Evolutionary conservation across 30 jellyfish, hydroid and myxozoan species (phyloP).

Genomic region (Phacellophora camtschatica): DNA sequence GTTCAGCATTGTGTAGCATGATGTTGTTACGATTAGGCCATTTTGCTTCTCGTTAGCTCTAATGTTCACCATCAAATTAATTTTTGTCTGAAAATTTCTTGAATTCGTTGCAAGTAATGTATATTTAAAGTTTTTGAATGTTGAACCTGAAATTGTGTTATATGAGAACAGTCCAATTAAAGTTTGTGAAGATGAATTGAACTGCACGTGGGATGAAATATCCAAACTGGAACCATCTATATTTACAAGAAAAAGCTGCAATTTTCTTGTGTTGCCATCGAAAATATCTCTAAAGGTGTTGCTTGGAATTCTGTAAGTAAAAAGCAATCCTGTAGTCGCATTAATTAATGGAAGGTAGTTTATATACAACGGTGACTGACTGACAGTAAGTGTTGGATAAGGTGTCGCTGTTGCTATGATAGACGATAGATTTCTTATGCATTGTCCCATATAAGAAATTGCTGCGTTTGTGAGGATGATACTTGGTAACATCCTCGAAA

Average conservation of each 20-base stretch:
- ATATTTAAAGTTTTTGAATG: not conserved
- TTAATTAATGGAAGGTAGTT: slow-evolving; percentile 12
- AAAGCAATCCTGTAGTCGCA: slow-evolving; percentile 53
- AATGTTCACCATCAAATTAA: not conserved
- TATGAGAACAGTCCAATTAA: slow-evolving; percentile 6
- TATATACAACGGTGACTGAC: slow-evolving; percentile 18
- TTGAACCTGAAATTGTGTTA: not conserved
- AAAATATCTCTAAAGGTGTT: slow-evolving; percentile 57
- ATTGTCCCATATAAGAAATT: slow-evolving; percentile 18
- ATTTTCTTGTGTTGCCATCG: slow-evolving; percentile 77
- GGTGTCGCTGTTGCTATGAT: slow-evolving; percentile 13
- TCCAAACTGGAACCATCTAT: slow-evolving; percentile 20
- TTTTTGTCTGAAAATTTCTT: not conserved
- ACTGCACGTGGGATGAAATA: slow-evolving; percentile 36
- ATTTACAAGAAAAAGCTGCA: slow-evolving; percentile 30
- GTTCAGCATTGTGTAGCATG: not conserved
- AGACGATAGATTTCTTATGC: not conserved
- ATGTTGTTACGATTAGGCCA: slow-evolving; percentile 29
- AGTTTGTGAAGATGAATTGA: slow-evolving; percentile 22
- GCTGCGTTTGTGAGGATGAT: slow-evolving; percentile 31
- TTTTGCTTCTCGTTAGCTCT: not conserved
- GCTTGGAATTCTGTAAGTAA: slow-evolving; percentile 63
- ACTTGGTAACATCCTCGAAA: slow-evolving; percentile 29
- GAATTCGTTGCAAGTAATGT: slow-evolving; percentile 37
- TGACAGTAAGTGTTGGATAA: slow-evolving; percentile 47